Evolutionary conservation across 2,797 vertebrate genomes (phyloP).

Genomic region (Sebastes trivittatus): DNA sequence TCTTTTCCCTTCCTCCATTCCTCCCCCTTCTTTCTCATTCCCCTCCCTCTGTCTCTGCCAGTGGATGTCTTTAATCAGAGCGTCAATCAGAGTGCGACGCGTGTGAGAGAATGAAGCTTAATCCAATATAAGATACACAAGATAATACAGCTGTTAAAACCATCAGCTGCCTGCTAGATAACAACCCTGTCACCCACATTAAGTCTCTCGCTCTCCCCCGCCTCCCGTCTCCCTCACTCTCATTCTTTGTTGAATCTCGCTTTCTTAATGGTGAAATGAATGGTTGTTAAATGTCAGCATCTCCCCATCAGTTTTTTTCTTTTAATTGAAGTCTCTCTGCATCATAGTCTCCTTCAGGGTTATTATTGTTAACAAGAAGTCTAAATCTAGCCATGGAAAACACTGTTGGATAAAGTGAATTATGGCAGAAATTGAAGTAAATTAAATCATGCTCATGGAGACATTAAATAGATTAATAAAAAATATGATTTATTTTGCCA

Average conservation of each 20-base stretch:
- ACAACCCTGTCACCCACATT: constrained; percentile 67
- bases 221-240: constrained; percentile 21
- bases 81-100: constrained; percentile 66
- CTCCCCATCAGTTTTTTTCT: constrained; percentile 25
- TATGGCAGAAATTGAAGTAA: neutral
- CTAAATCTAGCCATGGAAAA: constrained; percentile 39
- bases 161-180: constrained; percentile 71
- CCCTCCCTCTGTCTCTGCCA: constrained; percentile 27
- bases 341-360: constrained; percentile 54
- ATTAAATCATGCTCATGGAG: neutral
- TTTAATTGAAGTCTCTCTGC: constrained; percentile 46
- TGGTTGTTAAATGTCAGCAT: constrained; percentile 60
- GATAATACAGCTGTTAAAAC: constrained; percentile 79
- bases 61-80: constrained; percentile 75
- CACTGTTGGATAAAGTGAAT: constrained; percentile 33
- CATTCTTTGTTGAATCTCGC: constrained; percentile 34
- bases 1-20: no score
- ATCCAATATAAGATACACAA: constrained; percentile 74
- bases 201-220: constrained; percentile 29
- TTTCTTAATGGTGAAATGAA: constrained; percentile 61
- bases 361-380: constrained; percentile 57
- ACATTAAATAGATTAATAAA: neutral
- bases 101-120: constrained; percentile 70
- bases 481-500: neutral
- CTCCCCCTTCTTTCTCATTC: neutral